Base-by-base conservation (phyloP, 2,888 invertebrate species). In the Therioaphis trifolii region DNA sequence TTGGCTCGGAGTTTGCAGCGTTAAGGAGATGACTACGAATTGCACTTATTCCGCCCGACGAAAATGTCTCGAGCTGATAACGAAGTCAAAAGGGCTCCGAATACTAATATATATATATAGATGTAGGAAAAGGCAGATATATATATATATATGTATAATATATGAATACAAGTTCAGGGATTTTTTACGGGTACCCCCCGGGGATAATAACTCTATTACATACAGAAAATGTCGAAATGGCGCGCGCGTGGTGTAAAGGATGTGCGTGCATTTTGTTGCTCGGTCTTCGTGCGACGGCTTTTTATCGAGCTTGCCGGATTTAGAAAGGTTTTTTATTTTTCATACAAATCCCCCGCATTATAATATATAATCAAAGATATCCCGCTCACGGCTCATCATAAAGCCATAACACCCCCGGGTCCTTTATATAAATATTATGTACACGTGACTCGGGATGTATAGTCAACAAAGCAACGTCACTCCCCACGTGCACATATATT, bases 21-120 rank as follows among this genome's bases (percentile, higher is more conserved):
- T 52, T 40, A 43, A 55, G 55, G 55, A 55, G 55, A 79, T 27
- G 78, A 79, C 78, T 79, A 69, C 69, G 78, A 79, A 79, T 79
- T 79, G 55, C 77, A 79, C 78, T 79, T 69, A 79, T 79, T 68
- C 24, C 18, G 14, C 68, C 4, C 21, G 21, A 75, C 75, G 69
- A 69, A 79, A 79, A 79, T 69, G 52, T 78, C 78, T 55, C 78
- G 27, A 21, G 80, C 63, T 74, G 82, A 82, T 82, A 82, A 74
- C 82, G 29, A 58, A 78, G 55, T 52, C 63, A n/a, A 35, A 79
- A 72, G n/a, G 52, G 74, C 49, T 63, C 63, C 5, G 49, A 46
- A 71, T 61, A 72, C 58, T 18, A 80, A 80, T 61, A 80, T 29
- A 24, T 11, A 21, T 12, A 29, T 4, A 58, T 24, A 58, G 7